Evolutionary conservation across 2,888 invertebrate genomes (phyloP), one percentile per base, ranked within the genome.

Genomic region (Chalcosyrphus nemorum): DNA sequence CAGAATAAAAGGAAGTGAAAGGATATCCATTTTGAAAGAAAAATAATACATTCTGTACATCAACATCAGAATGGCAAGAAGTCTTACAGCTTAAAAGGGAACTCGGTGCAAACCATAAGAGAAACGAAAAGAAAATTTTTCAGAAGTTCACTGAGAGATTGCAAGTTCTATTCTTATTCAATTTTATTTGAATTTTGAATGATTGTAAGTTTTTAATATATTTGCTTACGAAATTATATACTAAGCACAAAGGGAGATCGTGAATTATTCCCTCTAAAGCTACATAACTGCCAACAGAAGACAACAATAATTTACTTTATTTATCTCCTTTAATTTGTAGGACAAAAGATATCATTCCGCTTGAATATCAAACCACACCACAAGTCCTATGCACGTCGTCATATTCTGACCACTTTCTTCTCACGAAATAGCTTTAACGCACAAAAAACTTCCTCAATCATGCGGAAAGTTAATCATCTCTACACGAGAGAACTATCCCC

Each of bases 381-480:
- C 17, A 43, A 1, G 2, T 19, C 19, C 45, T 9, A 9, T 45
- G 45, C 11, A 19, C 3, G 45, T 13, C 4, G 5, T 1, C 13
- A 38, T 13, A 38, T 38, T 45, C 45, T 19, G 41, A 6, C 19
- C 45, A 15, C 9, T 45, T 9, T 43, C 1, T 6, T 9, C n/a
- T 21, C 21, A 24, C 35, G n/a, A 47, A 57, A 57, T 13, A 11
- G 66, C 41, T 54, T 43, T 13, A 29, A 54, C 68, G 17, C 27
- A 38, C 43, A 54, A 41, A 45, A n/a, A 78, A 78, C 56, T 71
- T 78, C 41, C 45, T 38, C 77, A 63, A 70, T 78, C 70, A 63
- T 78, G 54, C 47, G 63, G 38, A 71, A 63, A 78, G 56, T 78
- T 78, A 47, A 57, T 77, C 47, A 71, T 63, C 38, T 19, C 54